Conservation (phyloP, 2,797 vertebrate species). For the Coilia nasus region DNA sequence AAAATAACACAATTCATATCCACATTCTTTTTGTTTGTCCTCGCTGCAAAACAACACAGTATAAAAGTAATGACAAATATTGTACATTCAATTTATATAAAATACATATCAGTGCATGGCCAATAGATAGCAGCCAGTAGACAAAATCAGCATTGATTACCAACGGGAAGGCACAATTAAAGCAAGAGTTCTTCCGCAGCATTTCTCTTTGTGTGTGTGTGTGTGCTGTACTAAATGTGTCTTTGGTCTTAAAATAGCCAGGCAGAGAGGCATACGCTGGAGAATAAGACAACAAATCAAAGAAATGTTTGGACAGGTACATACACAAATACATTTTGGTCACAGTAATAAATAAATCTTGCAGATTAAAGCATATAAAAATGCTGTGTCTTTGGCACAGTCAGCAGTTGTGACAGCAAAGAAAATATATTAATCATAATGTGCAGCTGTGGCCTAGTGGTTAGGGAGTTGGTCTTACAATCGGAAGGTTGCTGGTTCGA, state of each 20-base stretch:
- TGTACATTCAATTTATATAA: background rate
- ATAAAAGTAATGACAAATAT: slow-evolving; percentile 16
- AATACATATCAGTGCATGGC: background rate
- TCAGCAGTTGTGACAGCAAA: background rate
- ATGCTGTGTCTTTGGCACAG: background rate
- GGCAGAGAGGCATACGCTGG: background rate
- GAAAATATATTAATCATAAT: background rate
- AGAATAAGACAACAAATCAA: background rate
- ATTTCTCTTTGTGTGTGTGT: background rate
- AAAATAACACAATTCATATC: background rate
- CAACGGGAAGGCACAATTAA: background rate
- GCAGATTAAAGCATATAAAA: too few relatives aligned
- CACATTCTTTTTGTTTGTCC: background rate
- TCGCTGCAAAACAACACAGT: background rate
- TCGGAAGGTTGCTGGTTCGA: too few relatives aligned
- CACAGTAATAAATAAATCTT: background rate
- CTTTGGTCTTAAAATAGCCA: background rate
- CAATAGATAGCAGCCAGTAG: background rate
- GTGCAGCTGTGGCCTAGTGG: too few relatives aligned
- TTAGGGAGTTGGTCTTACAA: too few relatives aligned
- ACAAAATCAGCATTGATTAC: background rate
- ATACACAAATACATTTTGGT: background rate
- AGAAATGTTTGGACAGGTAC: too few relatives aligned
- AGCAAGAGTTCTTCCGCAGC: background rate
- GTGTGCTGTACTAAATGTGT: background rate